These are phyloP conservation scores for Zaprionus nigranus DNA, from an alignment of 1,140 invertebrate genomes.

Conservation along the genomic window DNA sequence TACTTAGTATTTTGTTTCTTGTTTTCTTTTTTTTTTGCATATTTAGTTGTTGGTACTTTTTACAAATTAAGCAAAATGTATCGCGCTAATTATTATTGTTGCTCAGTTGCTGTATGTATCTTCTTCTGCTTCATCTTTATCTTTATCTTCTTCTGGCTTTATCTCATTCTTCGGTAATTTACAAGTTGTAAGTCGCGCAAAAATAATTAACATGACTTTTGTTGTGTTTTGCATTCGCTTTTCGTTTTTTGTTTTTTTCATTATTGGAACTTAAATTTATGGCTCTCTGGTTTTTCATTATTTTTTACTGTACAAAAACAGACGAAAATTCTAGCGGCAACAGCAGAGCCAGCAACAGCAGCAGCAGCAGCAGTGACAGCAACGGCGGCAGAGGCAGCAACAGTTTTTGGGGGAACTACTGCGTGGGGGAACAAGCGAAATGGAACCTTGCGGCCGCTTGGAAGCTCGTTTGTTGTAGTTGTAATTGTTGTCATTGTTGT, in stretches of 20 bases:
- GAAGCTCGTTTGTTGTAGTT: slow-evolving; percentile 73
- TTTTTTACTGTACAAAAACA: slow-evolving; percentile 74
- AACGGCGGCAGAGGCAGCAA: slow-evolving; percentile 11
- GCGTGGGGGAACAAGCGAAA: background rate
- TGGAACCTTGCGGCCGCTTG: slow-evolving; percentile 58
- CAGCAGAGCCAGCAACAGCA: slow-evolving; percentile 16
- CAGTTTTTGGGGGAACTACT: slow-evolving; percentile 2
- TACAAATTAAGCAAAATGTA: slow-evolving; percentile 77
- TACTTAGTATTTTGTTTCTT: slow-evolving; percentile 48
- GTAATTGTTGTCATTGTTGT: slow-evolving; percentile 41
- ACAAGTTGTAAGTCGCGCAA: slow-evolving; percentile 67
- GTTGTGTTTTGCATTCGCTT: slow-evolving; percentile 49
- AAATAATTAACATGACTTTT: slow-evolving; percentile 70
- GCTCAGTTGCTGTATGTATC: slow-evolving; percentile 71
- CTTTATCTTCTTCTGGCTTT: slow-evolving; percentile 26
- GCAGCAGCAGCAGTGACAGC: slow-evolving; percentile 15
- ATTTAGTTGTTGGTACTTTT: slow-evolving; percentile 81
- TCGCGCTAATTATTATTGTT: slow-evolving; percentile 81
- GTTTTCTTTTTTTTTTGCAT: slow-evolving; percentile 41
- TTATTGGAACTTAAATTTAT: slow-evolving; percentile 74
- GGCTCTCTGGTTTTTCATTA: slow-evolving; percentile 37
- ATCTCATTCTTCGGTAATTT: slow-evolving; percentile 66
- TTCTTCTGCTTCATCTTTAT: slow-evolving; percentile 17
- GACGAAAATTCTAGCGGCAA: slow-evolving; percentile 62
- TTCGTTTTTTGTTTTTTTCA: slow-evolving; percentile 33